Evolutionary conservation across 2,113 vertebrate genomes (phyloP), one percentile per base, ranked within the genome.

Genomic region (Cricetomys ansorgei): DNA sequence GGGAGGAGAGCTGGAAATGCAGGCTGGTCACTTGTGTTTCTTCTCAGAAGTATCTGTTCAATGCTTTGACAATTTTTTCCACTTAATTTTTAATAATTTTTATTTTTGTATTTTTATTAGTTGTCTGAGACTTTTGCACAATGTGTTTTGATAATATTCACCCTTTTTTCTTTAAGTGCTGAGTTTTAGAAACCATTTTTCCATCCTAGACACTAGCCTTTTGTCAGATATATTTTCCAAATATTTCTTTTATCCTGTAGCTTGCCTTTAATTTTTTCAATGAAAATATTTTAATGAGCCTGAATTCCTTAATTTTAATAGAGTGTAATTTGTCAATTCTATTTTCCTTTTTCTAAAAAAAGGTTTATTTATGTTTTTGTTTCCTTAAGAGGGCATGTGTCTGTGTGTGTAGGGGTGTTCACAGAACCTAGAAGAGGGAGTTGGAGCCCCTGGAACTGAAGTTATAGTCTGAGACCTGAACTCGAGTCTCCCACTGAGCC

Each of bases 281-380:
- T 64, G n/a, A 87, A 87, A 27, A 69, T 48, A 80, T 85, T 91
- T 88, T 59, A 10, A 81, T 53, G 37, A 76, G 17, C 7, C 17
- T 43, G 12, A 92, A 88, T 65, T 92, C 23, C 65, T 94, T 88
- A 85, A 85, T 67, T 93, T 86, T 93, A 31, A 83, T 31, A 16
- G 25, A 64, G 8, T 81, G 3, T 45, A 92, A 87, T n/a, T 50
- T 65, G 77, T 40, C 45, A 59, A 2, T 69, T 87, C 83, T 67
- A 53, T 31, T 85, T 84, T 76, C 40, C 59, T 40, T 85, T 76
- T 77, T 48, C 45, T 57, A 31, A 27, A 89, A 21, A 77, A 25
- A 57, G 37, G n/a, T 80, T 73, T 73, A 45, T 12, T 45, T 73
- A 45, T 45, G 72, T 45, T 21, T 11, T 13, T 80, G 37, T 83